These are phyloP conservation scores for Cyclura pinguis DNA, from an alignment of 2,797 vertebrate genomes.

Conservation along the genomic window DNA sequence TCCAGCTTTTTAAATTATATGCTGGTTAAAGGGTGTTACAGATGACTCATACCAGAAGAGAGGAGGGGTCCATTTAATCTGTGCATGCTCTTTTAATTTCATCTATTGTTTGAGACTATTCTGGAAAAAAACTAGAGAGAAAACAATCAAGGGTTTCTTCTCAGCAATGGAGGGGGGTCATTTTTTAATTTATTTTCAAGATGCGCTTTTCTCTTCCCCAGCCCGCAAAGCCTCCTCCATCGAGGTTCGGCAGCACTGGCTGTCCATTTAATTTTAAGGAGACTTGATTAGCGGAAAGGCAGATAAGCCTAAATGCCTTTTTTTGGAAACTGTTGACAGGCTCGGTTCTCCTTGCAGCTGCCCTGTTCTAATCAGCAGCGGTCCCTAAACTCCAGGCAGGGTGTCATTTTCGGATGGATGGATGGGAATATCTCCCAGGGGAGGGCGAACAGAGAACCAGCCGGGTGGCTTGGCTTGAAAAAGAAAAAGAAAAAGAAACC, in stretches of 20 bases:
- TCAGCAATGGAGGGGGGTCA: neutral
- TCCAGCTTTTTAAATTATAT: neutral
- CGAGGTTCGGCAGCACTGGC: no score
- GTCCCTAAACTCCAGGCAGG: neutral
- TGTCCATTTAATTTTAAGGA: neutral
- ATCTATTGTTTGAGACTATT: neutral
- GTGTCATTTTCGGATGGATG: neutral
- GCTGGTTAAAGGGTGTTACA: neutral
- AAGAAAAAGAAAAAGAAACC: slow-evolving; percentile 5
- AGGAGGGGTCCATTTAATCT: neutral
- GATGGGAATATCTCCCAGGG: neutral
- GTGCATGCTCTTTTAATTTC: neutral
- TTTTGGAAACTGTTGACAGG: neutral
- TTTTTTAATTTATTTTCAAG: neutral
- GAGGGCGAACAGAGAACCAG: neutral
- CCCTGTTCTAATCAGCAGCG: neutral
- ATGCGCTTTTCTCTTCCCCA: neutral
- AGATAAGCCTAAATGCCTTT: neutral
- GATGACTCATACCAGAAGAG: neutral
- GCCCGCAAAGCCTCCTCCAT: neutral
- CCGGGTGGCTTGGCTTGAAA: neutral
- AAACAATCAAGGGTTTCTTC: neutral
- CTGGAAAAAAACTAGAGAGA: neutral
- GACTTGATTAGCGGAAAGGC: neutral
- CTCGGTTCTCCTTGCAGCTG: neutral